These are phyloP conservation scores for Gadopsis marmoratus DNA, from an alignment of 2,797 vertebrate genomes.

Conservation along the genomic window DNA sequence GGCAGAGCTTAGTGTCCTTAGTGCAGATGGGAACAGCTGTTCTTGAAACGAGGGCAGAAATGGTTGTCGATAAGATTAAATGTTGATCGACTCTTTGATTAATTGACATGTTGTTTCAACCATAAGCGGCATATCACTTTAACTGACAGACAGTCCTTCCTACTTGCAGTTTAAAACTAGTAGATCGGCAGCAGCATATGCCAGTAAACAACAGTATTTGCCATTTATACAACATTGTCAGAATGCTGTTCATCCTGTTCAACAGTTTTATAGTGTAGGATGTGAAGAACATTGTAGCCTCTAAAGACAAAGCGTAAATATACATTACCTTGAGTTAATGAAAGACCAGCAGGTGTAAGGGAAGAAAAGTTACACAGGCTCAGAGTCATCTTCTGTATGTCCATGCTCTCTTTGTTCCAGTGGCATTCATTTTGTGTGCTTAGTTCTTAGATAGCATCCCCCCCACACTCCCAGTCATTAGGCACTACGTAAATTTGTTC, in stretches of 20 bases:
- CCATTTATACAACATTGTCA: background rate
- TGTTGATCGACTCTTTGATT: background rate
- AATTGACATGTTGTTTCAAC: background rate
- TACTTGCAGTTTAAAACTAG: background rate
- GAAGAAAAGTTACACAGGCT: constrained; percentile 39
- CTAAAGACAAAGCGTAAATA: constrained; percentile 9
- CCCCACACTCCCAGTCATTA: constrained; percentile 46
- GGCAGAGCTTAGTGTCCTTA: background rate
- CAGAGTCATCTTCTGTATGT: constrained; percentile 53
- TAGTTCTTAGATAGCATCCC: constrained; percentile 59
- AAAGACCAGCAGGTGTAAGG: constrained; percentile 44
- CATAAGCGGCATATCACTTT: background rate
- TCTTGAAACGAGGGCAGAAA: background rate
- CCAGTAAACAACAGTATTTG: background rate
- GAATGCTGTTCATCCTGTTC: background rate
- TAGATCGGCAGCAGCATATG: background rate
- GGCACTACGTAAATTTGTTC: constrained; percentile 56
- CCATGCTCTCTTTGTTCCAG: constrained; percentile 59
- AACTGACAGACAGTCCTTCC: background rate
- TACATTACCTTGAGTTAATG: constrained; percentile 37
- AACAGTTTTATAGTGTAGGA: background rate
- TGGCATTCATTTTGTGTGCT: constrained; percentile 71
- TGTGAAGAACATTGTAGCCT: background rate
- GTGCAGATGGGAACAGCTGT: background rate
- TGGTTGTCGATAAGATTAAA: background rate